These are phyloP conservation scores for Diplosoma virens DNA, from an alignment of 23 tunicate genomes.

Conservation along the genomic window DNA sequence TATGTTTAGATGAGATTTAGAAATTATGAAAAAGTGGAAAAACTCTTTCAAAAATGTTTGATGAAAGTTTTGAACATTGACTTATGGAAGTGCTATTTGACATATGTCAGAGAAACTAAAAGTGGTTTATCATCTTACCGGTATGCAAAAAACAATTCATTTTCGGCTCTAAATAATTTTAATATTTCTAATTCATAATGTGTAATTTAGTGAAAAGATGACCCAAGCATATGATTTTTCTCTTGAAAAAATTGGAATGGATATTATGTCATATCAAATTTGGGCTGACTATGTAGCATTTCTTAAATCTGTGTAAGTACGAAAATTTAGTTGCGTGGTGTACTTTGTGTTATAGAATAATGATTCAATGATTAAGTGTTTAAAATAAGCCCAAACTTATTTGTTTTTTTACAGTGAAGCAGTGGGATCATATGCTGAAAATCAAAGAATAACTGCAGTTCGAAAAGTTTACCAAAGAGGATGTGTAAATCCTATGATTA, in stretches of 20 bases:
- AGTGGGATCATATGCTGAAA: constrained; percentile 91
- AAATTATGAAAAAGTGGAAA: constrained; percentile 96
- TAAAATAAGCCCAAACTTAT: not conserved
- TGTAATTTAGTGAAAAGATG: constrained; percentile 99
- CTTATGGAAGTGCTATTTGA: constrained; percentile 92
- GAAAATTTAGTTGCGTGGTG: not conserved
- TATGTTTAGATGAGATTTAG: constrained; percentile 79
- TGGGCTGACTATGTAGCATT: constrained; percentile 94
- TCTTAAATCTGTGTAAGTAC: constrained; percentile 81
- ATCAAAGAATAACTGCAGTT: constrained; percentile 89
- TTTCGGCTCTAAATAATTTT: too few relatives aligned
- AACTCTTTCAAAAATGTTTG: constrained; percentile 86
- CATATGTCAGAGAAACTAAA: constrained; percentile 95
- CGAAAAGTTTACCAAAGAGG: constrained; percentile 87
- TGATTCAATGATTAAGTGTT: not conserved
- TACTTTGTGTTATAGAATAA: not conserved
- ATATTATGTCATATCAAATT: constrained; percentile 80
- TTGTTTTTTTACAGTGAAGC: constrained; percentile 54
- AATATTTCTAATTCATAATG: too few relatives aligned
- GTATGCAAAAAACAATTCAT: not conserved
- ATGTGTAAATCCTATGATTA: constrained; percentile 88
- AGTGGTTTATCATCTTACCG: constrained; percentile 80
- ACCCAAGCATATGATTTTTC: constrained; percentile 98
- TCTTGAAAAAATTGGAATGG: constrained; percentile 95
- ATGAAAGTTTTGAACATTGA: constrained; percentile 92